Evolutionary conservation across 2,113 vertebrate genomes (phyloP).

Genomic region (Phalacrocorax carbo): DNA sequence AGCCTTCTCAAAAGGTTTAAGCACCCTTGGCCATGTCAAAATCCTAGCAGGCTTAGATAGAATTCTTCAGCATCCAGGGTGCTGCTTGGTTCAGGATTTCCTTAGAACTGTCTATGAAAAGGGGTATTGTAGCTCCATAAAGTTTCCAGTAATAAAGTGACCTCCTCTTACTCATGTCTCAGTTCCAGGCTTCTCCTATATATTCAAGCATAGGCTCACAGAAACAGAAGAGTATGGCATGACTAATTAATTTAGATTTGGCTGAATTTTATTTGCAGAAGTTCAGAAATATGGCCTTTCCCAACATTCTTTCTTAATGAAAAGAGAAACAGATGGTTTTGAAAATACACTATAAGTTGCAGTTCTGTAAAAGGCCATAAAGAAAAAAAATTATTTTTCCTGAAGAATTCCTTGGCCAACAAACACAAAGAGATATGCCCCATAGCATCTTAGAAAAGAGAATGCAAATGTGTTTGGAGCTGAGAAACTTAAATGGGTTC

Average conservation of each 20-base stretch:
- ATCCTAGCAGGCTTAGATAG: not conserved
- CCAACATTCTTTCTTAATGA: not conserved
- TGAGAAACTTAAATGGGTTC: not conserved
- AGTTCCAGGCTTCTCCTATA: not conserved
- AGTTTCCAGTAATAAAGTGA: not conserved
- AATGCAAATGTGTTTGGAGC: not conserved
- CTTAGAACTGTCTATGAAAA: not conserved
- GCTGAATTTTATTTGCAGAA: conserved; percentile 1
- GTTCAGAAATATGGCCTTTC: not conserved
- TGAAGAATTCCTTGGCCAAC: not conserved
- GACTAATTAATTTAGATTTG: conserved; percentile 13
- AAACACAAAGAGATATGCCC: not conserved
- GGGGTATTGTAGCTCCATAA: not conserved
- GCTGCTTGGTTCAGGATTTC: not conserved
- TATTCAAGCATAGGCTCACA: not conserved
- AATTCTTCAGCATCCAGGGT: not conserved
- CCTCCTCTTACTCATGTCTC: not conserved
- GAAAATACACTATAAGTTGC: not conserved
- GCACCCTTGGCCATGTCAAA: not conserved
- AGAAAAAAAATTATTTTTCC: not conserved
- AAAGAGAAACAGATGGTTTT: not conserved
- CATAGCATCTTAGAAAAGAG: not conserved
- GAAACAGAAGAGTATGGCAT: not conserved
- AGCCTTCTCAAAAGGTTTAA: not conserved
- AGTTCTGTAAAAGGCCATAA: not conserved